Conservation (phyloP, 2,888 invertebrate species). For the Ectemnius cavifrons region DNA sequence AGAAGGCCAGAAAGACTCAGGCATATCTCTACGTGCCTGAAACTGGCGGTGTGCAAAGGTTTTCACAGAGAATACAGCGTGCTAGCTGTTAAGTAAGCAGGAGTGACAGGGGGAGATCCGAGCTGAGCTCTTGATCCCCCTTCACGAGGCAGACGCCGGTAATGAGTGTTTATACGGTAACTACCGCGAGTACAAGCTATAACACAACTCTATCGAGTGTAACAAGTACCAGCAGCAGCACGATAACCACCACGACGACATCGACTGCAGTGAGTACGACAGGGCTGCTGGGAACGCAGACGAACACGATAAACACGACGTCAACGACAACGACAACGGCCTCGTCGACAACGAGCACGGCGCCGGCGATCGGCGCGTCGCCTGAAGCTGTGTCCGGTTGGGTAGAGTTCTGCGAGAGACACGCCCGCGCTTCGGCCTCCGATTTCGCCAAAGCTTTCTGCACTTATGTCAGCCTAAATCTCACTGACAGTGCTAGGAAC, state of each 20-base stretch:
- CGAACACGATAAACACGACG: conserved; percentile 8
- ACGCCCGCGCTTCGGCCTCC: conserved; percentile 90
- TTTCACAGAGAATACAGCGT: no score
- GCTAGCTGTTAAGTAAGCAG: no score
- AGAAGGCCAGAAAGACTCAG: no score
- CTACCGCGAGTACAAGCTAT: conserved; percentile 6
- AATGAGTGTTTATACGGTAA: conserved; percentile 61
- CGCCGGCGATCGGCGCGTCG: conserved; percentile 71
- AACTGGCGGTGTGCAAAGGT: no score
- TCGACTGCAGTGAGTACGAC: conserved; percentile 17
- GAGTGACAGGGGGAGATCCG: no score
- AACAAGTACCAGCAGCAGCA: conserved; percentile 9
- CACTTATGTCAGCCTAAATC: conserved; percentile 86
- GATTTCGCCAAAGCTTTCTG: conserved; percentile 94
- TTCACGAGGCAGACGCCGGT: conserved; percentile 57
- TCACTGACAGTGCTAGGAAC: conserved; percentile 83
- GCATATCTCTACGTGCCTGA: no score
- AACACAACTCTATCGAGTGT: conserved; percentile 19
- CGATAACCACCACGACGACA: background rate
- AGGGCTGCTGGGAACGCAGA: conserved; percentile 28
- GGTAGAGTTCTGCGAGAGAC: conserved; percentile 92
- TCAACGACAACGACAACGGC: conserved; percentile 41
- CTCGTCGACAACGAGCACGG: conserved; percentile 54
- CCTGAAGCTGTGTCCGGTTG: conserved; percentile 84
- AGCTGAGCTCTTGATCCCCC: no score